Conservation (phyloP, 2,888 invertebrate species). For the Carcina quercana region DNA sequence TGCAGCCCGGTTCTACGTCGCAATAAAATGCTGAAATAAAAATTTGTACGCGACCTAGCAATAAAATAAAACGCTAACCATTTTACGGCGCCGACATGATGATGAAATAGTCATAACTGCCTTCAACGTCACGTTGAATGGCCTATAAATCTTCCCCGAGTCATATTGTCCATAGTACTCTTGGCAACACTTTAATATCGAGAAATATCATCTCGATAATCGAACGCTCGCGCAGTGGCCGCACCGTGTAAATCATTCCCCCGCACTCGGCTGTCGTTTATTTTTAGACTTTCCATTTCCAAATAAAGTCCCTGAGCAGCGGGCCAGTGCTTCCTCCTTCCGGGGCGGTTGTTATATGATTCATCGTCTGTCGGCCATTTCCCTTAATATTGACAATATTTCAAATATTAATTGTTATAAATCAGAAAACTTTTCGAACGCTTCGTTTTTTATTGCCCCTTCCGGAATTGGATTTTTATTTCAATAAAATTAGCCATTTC, state of each 20-base stretch:
- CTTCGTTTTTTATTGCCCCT: slow-evolving; percentile 48
- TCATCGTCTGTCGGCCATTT: slow-evolving; percentile 70
- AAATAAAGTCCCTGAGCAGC: slow-evolving; percentile 71
- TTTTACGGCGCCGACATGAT: slow-evolving; percentile 72
- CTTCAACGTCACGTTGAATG: slow-evolving; percentile 66
- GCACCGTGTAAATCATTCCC: slow-evolving; percentile 63
- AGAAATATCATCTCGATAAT: slow-evolving; percentile 73
- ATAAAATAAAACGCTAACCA: slow-evolving; percentile 71
- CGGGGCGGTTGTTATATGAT: slow-evolving; percentile 72
- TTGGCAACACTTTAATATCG: slow-evolving; percentile 74
- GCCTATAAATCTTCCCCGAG: slow-evolving; percentile 71
- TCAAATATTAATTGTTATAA: slow-evolving; percentile 74
- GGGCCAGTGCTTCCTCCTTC: slow-evolving; percentile 70
- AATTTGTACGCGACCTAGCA: slow-evolving; percentile 54
- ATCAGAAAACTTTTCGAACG: slow-evolving; percentile 58
- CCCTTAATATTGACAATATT: slow-evolving; percentile 74
- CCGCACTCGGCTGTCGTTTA: slow-evolving; percentile 62
- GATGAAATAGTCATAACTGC: slow-evolving; percentile 74
- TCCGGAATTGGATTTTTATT: slow-evolving; percentile 58
- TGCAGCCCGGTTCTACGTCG: slow-evolving; percentile 55
- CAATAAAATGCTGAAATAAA: slow-evolving; percentile 72
- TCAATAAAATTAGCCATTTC: slow-evolving; percentile 44
- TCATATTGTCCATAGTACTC: slow-evolving; percentile 72
- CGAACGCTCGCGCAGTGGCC: slow-evolving; percentile 59
- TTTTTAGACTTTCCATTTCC: slow-evolving; percentile 74